Conservation (phyloP, 2,797 vertebrate genomes). For the Chelon labrosus region DNA sequence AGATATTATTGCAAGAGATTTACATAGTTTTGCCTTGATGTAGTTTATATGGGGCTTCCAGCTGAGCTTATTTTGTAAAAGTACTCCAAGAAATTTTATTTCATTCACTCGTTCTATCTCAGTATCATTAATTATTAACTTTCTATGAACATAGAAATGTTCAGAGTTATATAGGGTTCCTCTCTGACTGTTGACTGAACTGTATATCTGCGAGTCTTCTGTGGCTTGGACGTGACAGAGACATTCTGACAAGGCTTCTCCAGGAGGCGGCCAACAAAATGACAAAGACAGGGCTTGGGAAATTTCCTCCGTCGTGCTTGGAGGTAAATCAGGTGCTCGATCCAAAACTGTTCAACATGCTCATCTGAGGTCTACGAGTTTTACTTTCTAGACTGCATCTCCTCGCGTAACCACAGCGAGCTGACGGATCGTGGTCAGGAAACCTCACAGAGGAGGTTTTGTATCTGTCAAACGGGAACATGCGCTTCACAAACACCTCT, state of each 20-base stretch:
- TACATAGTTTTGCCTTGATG: no score
- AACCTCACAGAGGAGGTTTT: neutral
- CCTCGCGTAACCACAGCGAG: neutral
- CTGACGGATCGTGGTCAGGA: neutral
- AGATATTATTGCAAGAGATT: no score
- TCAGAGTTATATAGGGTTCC: no score
- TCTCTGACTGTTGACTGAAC: no score
- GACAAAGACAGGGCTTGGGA: slow-evolving; percentile 8
- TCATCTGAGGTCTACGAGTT: slow-evolving; percentile 14
- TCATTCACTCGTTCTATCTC: no score
- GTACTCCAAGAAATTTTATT: no score
- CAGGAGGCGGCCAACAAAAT: slow-evolving; percentile 20
- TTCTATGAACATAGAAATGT: no score
- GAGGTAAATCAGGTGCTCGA: slow-evolving; percentile 17
- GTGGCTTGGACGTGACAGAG: slow-evolving; percentile 1
- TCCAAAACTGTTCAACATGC: slow-evolving; percentile 7
- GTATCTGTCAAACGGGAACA: neutral
- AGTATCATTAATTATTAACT: no score
- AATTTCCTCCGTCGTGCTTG: slow-evolving; percentile 13
- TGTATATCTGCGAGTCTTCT: no score
- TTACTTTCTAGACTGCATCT: slow-evolving; percentile 3
- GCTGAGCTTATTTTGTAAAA: no score
- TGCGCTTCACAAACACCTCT: slow-evolving; percentile 5
- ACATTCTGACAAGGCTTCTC: slow-evolving; percentile 1
- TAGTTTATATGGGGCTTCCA: no score